Evolutionary conservation across 2,113 vertebrate genomes (phyloP).

Genomic region (Pyxicephalus adspersus): DNA sequence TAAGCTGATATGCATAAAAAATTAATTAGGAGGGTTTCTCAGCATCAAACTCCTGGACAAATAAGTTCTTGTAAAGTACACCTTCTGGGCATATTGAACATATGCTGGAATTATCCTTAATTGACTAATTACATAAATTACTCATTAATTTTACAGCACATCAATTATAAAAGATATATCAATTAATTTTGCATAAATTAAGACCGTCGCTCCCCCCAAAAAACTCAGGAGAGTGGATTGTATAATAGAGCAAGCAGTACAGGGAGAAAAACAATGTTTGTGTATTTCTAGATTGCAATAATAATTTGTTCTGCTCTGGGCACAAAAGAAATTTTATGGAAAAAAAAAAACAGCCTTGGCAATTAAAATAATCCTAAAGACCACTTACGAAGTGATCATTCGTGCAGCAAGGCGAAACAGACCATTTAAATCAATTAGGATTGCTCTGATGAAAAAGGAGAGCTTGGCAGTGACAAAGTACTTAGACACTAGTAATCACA

Average conservation of each 20-base stretch:
- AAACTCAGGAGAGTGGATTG: slow-evolving; percentile 81
- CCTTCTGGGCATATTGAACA: slow-evolving; percentile 99
- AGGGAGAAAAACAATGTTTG: slow-evolving; percentile 91
- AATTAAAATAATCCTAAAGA: slow-evolving; percentile 99
- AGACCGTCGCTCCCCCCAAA: slow-evolving; percentile 77
- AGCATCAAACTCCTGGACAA: slow-evolving; percentile 99
- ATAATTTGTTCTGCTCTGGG: slow-evolving; percentile 99
- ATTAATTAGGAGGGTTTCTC: slow-evolving; percentile 99
- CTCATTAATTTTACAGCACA: slow-evolving; percentile 99
- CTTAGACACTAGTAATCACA: slow-evolving; percentile 89
- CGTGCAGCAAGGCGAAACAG: slow-evolving; percentile 93
- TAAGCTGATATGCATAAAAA: slow-evolving; percentile 99
- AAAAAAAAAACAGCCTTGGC: slow-evolving; percentile 78
- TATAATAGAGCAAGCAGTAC: slow-evolving; percentile 86
- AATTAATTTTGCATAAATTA: slow-evolving; percentile 99
- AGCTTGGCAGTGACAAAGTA: slow-evolving; percentile 87
- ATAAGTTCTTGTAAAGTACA: slow-evolving; percentile 99
- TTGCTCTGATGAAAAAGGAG: slow-evolving; percentile 92
- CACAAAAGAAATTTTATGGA: slow-evolving; percentile 89
- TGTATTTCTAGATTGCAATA: slow-evolving; percentile 97
- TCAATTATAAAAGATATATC: slow-evolving; percentile 99
- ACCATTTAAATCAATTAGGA: slow-evolving; percentile 99
- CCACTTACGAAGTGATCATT: slow-evolving; percentile 97
- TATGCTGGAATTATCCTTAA: slow-evolving; percentile 99
- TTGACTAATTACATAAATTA: slow-evolving; percentile 99